Evolutionary conservation across 2,797 vertebrate genomes (phyloP), one percentile per base, ranked within the genome.

Genomic region (Heterohyrax brucei): DNA sequence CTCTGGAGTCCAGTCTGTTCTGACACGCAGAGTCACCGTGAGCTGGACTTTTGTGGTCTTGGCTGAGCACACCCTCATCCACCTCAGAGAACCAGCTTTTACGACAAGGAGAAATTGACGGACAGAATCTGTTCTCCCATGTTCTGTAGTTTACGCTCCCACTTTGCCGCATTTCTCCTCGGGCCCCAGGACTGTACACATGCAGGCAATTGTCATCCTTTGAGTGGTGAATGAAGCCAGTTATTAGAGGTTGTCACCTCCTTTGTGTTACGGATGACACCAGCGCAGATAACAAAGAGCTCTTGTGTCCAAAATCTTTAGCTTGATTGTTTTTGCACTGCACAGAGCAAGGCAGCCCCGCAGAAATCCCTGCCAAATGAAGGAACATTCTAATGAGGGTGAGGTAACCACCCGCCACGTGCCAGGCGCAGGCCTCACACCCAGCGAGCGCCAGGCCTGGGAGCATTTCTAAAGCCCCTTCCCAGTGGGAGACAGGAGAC

Each of bases 271-370:
- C n/a, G 28, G 33, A 61, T 72, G 86, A 70, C 3, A 16, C 26
- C 73, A 62, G 33, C 3, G 1, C 10, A 68, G 79, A 75, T 72
- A 78, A 61, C 28, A 30, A 66, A 66, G 18, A 62, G 75, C 8
- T 0, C 73, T 95, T 95, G 96, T 96, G 26, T 28, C 53, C 0
- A 39, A 39, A 10, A 66, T 94, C 76, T 96, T 81, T 90, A 75
- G 86, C 10, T 73, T 19, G 0, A 92, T 94, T 95, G 94, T 95
- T 6, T 28, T 68, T 16, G 0, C 7, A 30, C 18, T 22, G 86
- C n/a, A 53, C 46, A 2, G 33, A 16, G 53, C 13, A 10, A 73
- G 48, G 53, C 30, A 61, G 24, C 9, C 9, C 61, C 53, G 4
- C 26, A 48, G 2, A 7, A 22, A 30, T 10, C 24, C 12, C 53